Evolutionary conservation across 2,113 vertebrate species (phyloP).

Genomic region (Perca flavescens): DNA sequence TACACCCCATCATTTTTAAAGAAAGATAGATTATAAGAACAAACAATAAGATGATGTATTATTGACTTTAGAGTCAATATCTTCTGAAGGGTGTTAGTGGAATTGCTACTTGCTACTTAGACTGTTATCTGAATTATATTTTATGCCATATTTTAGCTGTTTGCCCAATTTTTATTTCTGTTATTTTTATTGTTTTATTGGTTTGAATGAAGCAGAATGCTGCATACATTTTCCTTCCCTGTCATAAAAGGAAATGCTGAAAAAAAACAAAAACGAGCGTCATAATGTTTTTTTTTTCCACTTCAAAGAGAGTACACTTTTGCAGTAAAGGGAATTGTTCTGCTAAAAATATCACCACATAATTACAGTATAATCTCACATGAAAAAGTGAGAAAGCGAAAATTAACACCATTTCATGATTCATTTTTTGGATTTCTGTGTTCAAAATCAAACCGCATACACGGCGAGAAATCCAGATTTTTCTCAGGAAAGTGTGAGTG

Average conservation of each 20-base stretch:
- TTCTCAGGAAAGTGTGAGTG: slow-evolving; percentile 26
- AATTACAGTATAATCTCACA: not conserved
- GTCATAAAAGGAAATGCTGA: not conserved
- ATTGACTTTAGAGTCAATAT: no score
- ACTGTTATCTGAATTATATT: no score
- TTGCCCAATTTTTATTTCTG: no score
- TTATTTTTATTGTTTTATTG: no score
- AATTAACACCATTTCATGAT: not conserved
- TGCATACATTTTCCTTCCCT: not conserved
- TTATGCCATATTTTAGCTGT: no score
- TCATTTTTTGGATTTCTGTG: not conserved
- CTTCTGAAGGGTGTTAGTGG: no score
- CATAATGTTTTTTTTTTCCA: not conserved
- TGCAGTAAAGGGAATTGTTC: not conserved
- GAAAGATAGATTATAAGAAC: no score
- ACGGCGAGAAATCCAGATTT: not conserved
- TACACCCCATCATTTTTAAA: no score
- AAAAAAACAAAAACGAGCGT: not conserved
- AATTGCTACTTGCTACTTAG: no score
- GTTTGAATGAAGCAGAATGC: not conserved
- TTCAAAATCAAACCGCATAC: not conserved
- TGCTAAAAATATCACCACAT: not conserved
- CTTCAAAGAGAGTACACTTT: not conserved
- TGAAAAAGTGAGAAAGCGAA: not conserved
- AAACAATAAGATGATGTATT: no score